These are phyloP conservation scores for Parnassius glacialis DNA, from an alignment of 2,888 invertebrate species.

Conservation along the genomic window DNA sequence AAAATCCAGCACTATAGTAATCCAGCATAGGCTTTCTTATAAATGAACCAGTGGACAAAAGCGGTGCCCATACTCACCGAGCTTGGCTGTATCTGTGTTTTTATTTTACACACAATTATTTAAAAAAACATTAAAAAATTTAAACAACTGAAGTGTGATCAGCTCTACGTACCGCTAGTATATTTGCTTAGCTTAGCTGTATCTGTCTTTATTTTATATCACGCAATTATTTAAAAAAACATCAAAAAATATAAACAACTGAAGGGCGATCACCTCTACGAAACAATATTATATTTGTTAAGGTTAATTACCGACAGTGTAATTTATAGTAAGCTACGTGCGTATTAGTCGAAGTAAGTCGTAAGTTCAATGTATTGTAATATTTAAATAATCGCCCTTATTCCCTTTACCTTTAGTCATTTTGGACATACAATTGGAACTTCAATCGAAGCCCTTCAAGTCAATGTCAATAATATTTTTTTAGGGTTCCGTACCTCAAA, in stretches of 20 bases:
- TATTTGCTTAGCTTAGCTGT: background rate
- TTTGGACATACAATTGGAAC: too few species aligned
- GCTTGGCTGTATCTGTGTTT: too few species aligned
- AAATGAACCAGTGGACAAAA: too few species aligned
- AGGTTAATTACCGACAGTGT: background rate
- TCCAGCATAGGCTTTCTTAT: too few species aligned
- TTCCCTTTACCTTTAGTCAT: background rate
- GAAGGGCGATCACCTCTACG: background rate
- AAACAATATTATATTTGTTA: constrained; percentile 8
- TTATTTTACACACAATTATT: too few species aligned
- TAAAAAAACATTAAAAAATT: too few species aligned
- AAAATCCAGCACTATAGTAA: too few species aligned
- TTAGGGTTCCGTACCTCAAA: too few species aligned
- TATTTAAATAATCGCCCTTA: background rate
- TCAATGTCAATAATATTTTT: background rate
- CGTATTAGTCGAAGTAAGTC: background rate
- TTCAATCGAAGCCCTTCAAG: too few species aligned
- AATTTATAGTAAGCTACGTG: constrained; percentile 4
- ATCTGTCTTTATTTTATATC: too few species aligned
- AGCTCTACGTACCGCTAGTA: constrained; percentile 2
- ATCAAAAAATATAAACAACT: background rate
- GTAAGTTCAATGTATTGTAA: background rate
- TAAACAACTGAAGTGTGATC: background rate
- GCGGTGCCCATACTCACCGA: too few species aligned
- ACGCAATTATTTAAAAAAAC: too few species aligned